Percentiles rank a stretch among this genome's conserved stretches.
Conservation (phyloP, 2,797 vertebrate species). For the Prionace glauca region DNA sequence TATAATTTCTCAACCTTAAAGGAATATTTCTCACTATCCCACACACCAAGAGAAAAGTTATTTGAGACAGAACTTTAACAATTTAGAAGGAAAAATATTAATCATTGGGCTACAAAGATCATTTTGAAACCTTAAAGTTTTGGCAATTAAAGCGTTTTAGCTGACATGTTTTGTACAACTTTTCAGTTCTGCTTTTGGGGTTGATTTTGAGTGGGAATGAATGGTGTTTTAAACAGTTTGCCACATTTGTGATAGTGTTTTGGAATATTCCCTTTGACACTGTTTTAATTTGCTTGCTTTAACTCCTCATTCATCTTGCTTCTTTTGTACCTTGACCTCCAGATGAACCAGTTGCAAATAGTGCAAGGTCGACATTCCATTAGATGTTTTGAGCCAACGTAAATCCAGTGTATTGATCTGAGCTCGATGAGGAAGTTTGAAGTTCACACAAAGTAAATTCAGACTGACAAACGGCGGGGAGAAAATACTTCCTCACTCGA, state of each 20-base stretch:
- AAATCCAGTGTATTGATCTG: neutral
- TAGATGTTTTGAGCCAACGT: neutral
- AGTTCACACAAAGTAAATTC: neutral
- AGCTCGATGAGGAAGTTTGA: neutral
- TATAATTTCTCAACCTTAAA: neutral
- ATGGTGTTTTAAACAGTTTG: neutral
- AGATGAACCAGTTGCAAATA: neutral
- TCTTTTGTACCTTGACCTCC: neutral
- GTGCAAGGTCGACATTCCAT: neutral
- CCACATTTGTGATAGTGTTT: neutral
- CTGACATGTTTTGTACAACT: too few relatives aligned
- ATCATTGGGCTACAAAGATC: neutral
- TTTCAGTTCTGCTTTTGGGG: neutral
- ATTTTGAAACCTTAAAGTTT: neutral
- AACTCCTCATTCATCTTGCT: neutral
- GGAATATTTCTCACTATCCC: neutral
- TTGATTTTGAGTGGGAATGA: neutral
- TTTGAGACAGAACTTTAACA: too few relatives aligned
- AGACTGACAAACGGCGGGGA: neutral
- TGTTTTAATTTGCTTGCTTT: neutral
- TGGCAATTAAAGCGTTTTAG: too few relatives aligned
- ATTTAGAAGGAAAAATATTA: neutral
- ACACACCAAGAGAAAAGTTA: neutral
- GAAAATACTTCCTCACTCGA: neutral
- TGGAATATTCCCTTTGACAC: neutral